Base-by-base conservation (phyloP, 2,113 vertebrate genomes). In the Mesoclemmys tuberculata region DNA sequence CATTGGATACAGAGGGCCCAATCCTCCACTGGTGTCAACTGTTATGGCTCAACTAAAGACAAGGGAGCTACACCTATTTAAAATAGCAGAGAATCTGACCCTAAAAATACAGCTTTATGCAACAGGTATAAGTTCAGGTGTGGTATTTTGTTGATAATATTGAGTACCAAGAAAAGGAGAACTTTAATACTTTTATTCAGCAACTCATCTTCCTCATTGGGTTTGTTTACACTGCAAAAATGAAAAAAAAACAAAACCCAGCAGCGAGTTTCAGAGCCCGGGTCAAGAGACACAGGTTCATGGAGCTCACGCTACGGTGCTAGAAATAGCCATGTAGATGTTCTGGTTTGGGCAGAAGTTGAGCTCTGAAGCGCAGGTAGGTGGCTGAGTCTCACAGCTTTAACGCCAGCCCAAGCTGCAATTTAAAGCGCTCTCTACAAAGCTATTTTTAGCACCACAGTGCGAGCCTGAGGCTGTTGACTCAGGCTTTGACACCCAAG, bases 1-100 rank as follows among this genome's bases (percentile, higher is more conserved):
- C 1, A 2, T 48, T 27, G 55, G 5, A 0, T 3, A 26, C 58
- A 4, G 1, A 4, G 38, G 21, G 14, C 84, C n/a, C 54, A 35
- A 44, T 55, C 35, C 31, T 1, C 26, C 3, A 49, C 7, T 24
- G 26, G 10, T 35, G 5, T 27, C 1, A 80, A 9, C 26, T 2
- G 8, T 1, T 7, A n/a, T 41, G 80, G 74, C 56, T 35, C 44
- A 31, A n/a, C 26, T 54, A 49, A n/a, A 49, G 54, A 46, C 38
- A 49, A 3, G 35, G 26, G 21, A 56, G 6, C 64, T 46, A 13
- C 14, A 5, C 10, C 0, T 2, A 49, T 61, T 31, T 61, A 61
- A 12, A 35, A 16, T 10, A 19, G 24, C 22, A 1, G 51, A 81
- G 51, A 81, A 26, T 26, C 35, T 26, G 4, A 22, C 48, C 55